Conservation (phyloP, 2,797 vertebrate genomes). For the Tokudaia muenninki region DNA sequence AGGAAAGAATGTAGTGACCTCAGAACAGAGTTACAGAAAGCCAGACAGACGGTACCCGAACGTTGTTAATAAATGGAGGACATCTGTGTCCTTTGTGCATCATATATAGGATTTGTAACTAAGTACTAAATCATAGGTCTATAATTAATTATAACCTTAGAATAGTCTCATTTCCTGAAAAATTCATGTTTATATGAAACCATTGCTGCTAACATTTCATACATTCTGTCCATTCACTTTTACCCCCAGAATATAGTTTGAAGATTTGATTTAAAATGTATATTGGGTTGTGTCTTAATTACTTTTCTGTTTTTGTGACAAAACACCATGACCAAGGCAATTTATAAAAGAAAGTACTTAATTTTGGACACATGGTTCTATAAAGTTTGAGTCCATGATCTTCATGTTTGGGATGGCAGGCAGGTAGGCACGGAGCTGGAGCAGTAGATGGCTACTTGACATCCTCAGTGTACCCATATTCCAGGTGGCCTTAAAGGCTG, state of each 20-base stretch:
- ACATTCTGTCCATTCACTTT: neutral
- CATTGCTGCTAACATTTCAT: conserved; percentile 44
- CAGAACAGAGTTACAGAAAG: conserved; percentile 87
- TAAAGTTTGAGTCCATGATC: neutral
- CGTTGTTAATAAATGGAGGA: conserved; percentile 60
- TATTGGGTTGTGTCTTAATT: neutral
- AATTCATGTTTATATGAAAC: conserved; percentile 57
- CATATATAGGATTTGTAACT: conserved; percentile 10
- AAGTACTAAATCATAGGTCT: conserved; percentile 28
- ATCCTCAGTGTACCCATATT: neutral
- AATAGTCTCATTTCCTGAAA: conserved; percentile 27
- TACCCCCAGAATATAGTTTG: conserved; percentile 7
- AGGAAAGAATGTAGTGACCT: conserved; percentile 90
- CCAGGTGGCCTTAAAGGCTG: neutral
- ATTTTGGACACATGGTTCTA: neutral
- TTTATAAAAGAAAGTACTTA: neutral
- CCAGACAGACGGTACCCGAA: conserved; percentile 86
- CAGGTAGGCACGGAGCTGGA: neutral
- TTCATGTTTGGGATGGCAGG: neutral
- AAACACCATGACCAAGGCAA: neutral
- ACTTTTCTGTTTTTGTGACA: neutral
- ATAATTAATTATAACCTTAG: neutral
- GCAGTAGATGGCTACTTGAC: neutral
- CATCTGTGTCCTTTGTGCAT: conserved; percentile 17
- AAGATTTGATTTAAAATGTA: neutral